Evolutionary conservation across 2,888 invertebrate species (phyloP), one percentile per base, ranked within the genome.

Genomic region (Perithous albicinctus): DNA sequence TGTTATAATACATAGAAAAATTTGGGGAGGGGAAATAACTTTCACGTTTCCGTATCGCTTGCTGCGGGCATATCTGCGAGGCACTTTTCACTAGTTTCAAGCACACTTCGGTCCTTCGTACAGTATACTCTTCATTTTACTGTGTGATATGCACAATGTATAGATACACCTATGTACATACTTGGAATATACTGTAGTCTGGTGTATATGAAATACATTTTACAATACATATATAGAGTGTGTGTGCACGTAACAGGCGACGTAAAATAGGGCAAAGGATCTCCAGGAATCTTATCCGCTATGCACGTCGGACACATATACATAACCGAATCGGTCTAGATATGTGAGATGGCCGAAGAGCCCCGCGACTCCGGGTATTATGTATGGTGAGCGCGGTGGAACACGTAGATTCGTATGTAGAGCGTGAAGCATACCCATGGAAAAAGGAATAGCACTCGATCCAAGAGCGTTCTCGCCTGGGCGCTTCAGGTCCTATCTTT

Each of bases 341-440:
- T 59, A 75, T 41, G 72, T 69, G 59, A 64, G 64, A 81, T 63
- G 67, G 74, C 59, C 46, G 51, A 35, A 70, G 67, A 75, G 63
- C 59, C n/a, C n/a, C 63, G 63, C 46, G 59, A 63, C 15, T 38
- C n/a, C 20, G 54, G 35, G 38, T 64, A 59, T 74, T 48, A 70
- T 78, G 56, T 73, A 82, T 69, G 64, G 51, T 74, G 74, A 43
- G 48, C 70, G 69, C 12, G 46, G 41, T 43, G 41, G 76, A 81
- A 79, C 85, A 85, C 78, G 80, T 83, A 85, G 78, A 82, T 84
- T 78, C 80, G 75, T 80, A 83, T 80, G 82, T 85, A 75, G 75
- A 82, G 82, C 78, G 75, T 83, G 80, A 83, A 84, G 80, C 75
- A 75, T 76, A 82, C 64, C 76, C 51, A 56, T 66, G 41, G 43